A percentile compares a stretch with the other conserved stretches of the same genome.
phyloP scores from a whole-genome alignment of 2,797 vertebrate species.

The Amblyraja radiata region DNA sequence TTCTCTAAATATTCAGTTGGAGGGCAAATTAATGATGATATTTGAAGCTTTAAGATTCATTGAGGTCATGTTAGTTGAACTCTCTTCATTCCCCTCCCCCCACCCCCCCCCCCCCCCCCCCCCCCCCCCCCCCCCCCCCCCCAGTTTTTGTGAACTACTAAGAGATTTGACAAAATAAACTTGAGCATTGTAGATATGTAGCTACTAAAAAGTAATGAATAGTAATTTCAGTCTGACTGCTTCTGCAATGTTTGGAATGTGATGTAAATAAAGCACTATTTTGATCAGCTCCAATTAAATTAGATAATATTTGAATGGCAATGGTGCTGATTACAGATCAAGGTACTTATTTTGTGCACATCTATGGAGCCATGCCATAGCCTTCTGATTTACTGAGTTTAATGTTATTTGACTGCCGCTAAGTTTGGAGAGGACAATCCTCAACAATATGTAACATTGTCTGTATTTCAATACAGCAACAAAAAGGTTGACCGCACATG shows the following conservation, averaged over 20 bases:
- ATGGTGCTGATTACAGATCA: background rate
- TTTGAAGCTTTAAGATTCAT: background rate
- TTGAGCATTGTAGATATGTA: background rate
- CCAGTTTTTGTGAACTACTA: background rate
- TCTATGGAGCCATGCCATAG: too few species aligned
- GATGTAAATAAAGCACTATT: background rate
- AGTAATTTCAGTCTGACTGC: background rate
- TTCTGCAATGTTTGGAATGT: background rate
- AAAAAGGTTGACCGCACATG: too few species aligned
- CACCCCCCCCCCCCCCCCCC: too few species aligned
- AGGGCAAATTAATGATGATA: too few species aligned
- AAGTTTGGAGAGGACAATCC: too few species aligned
- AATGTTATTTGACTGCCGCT: too few species aligned
- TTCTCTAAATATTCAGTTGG: too few species aligned
- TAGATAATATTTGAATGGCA: background rate
- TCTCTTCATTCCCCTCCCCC: background rate
- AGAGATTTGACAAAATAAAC: background rate
- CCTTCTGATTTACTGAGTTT: too few species aligned
- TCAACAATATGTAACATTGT: too few species aligned
- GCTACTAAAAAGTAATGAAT: background rate
- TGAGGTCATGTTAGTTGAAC: background rate
- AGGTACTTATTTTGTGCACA: background rate
- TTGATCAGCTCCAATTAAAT: background rate
- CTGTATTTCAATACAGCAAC: too few species aligned
- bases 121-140: too few species aligned